Evolutionary conservation across 2,113 vertebrate species (phyloP).

Genomic region (Callionymus lyra): DNA sequence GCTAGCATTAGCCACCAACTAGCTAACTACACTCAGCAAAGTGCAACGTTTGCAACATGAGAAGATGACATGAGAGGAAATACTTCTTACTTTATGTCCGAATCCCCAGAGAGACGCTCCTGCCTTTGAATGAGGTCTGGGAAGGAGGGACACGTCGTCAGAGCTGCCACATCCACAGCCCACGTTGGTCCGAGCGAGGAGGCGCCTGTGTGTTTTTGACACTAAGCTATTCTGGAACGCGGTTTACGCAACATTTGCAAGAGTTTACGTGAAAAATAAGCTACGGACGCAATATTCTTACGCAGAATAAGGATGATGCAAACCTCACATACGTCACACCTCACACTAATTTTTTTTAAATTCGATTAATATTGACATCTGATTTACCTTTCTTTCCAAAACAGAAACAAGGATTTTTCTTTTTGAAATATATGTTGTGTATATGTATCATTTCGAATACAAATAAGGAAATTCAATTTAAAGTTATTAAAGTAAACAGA

Average conservation of each 20-base stretch:
- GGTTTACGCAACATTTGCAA: constrained; percentile 1
- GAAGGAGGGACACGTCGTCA: constrained; percentile 31
- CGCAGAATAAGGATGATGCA: not conserved
- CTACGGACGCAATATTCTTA: not conserved
- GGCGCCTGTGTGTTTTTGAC: no score
- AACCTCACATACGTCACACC: not conserved
- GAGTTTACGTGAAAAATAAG: not conserved
- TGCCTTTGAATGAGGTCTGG: not conserved
- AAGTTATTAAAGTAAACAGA: no score
- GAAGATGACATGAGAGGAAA: fast-evolving
- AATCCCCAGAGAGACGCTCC: not conserved
- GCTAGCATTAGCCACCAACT: constrained; percentile 26
- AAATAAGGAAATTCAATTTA: not conserved
- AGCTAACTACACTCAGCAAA: not conserved
- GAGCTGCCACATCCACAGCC: constrained; percentile 58
- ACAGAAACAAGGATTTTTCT: not conserved
- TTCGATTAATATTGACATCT: not conserved
- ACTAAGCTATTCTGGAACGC: constrained; percentile 17
- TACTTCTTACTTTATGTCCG: constrained; percentile 11
- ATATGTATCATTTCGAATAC: not conserved
- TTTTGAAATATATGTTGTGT: not conserved
- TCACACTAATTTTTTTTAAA: no score
- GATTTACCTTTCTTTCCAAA: not conserved
- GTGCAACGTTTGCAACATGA: not conserved
- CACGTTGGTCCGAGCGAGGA: constrained; percentile 22